Base-by-base conservation (phyloP, 1,140 invertebrate species). In the Adelges cooleyi region DNA sequence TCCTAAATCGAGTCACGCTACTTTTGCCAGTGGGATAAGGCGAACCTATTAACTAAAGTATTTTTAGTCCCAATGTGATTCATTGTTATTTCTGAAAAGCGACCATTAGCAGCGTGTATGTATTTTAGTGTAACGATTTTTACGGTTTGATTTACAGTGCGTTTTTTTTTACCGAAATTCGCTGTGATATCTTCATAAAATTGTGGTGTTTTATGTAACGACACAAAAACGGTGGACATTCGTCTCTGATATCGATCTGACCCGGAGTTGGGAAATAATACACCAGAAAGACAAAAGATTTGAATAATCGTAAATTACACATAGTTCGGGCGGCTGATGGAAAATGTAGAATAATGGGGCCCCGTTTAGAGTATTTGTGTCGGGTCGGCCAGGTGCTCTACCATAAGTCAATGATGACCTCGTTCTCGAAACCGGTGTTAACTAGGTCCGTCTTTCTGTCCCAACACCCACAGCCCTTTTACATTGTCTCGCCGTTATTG, bases 401-500 rank as follows among this genome's bases (percentile, higher is more conserved):
- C 56, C 42, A 62, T 62, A 62, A 62, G 38, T 62, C 40, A 62
- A 48, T 62, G 40, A 62, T 62, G 56, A 62, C 56, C 56, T 62
- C 56, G 56, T 62, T 62, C 40, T 62, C 40, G 42, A 62, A 62
- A 62, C 56, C 56, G 56, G 56, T 62, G 56, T 62, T 62, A 62
- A 62, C 56, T 62, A 62, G 56, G 56, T 62, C 23, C 25, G 56
- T 59, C 42, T 59, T 44, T 59, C 42, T 59, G 56, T 48, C 56
- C 25, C 3, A 25, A 62, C 56, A 46, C 40, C 56, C 40, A 62
- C 38, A 62, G 40, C 56, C 56, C 56, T 62, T 33, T 62, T 62
- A 62, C 56, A 46, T 62, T 62, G 18, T 62, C 11, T 27, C n/a
- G n/a, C n/a, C 29, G 11, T 5, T 5, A 33, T 33, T 33, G 5